Conservation (phyloP, 2,113 vertebrate species). For the Centropus bengalensis region DNA sequence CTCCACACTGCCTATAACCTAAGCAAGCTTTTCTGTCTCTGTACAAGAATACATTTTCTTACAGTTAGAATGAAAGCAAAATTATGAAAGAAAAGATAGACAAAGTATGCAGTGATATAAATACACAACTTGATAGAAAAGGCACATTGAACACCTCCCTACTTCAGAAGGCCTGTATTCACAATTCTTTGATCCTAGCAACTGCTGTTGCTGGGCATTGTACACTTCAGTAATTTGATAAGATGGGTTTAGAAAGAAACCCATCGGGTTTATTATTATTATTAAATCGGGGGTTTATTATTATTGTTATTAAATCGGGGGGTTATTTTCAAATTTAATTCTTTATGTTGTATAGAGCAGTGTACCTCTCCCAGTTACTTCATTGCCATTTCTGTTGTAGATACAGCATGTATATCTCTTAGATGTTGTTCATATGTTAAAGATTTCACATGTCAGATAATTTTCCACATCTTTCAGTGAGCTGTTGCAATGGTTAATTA, state of each 20-base stretch:
- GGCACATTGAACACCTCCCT: neutral
- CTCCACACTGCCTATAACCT: neutral
- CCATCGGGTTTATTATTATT: neutral
- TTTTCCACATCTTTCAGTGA: neutral
- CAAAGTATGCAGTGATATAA: neutral
- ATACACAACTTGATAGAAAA: neutral
- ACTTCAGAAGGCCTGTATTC: neutral
- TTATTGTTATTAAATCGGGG: too few relatives aligned
- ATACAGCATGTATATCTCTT: neutral
- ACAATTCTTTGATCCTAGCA: neutral
- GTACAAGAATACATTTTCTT: neutral
- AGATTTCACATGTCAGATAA: neutral
- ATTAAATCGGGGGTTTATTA: too few relatives aligned
- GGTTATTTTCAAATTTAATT: neutral
- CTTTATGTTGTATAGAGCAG: neutral
- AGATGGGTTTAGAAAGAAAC: neutral
- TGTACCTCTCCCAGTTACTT: neutral
- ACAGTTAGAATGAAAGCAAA: neutral
- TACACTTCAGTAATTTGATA: neutral
- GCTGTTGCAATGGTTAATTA: neutral
- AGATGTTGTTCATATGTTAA: neutral
- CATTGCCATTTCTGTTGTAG: neutral
- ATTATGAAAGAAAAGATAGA: neutral
- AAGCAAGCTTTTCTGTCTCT: neutral
- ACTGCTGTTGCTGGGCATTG: fast-evolving